Evolutionary conservation across 2,797 vertebrate species (phyloP).

Genomic region (Nothura maculosa): DNA sequence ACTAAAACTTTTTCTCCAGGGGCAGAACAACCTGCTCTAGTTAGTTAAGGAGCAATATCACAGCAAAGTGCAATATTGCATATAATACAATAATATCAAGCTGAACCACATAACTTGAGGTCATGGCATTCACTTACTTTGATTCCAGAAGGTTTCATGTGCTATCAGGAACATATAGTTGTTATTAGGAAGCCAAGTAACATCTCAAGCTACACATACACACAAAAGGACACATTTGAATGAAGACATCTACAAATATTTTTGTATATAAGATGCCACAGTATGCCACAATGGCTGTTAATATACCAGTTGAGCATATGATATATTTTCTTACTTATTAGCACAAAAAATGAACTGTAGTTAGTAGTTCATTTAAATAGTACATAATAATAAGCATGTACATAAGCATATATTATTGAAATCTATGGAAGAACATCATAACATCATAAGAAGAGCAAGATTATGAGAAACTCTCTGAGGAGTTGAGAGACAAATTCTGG

Average conservation of each 20-base stretch:
- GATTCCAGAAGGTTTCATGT: neutral
- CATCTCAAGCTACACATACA: neutral
- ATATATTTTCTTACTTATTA: neutral
- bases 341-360: neutral
- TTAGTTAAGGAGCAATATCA: neutral
- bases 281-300: neutral
- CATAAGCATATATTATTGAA: neutral
- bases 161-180: neutral
- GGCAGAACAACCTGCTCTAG: neutral
- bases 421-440: accelerated
- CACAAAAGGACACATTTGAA: neutral
- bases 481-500: neutral
- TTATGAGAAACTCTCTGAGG: neutral
- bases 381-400: no score
- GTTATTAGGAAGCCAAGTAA: neutral
- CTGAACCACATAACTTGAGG: neutral
- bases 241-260: neutral
- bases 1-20: neutral
- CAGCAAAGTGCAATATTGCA: neutral
- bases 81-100: neutral
- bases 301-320: neutral
- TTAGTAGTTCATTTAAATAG: no score
- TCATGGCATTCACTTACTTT: neutral
- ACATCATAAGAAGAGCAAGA: neutral
- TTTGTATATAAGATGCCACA: neutral